A percentile compares a stretch with the other conserved stretches of the same genome.
These are phyloP conservation scores for Apus apus DNA, from an alignment of 2,113 vertebrate species.

Conservation along the genomic window DNA sequence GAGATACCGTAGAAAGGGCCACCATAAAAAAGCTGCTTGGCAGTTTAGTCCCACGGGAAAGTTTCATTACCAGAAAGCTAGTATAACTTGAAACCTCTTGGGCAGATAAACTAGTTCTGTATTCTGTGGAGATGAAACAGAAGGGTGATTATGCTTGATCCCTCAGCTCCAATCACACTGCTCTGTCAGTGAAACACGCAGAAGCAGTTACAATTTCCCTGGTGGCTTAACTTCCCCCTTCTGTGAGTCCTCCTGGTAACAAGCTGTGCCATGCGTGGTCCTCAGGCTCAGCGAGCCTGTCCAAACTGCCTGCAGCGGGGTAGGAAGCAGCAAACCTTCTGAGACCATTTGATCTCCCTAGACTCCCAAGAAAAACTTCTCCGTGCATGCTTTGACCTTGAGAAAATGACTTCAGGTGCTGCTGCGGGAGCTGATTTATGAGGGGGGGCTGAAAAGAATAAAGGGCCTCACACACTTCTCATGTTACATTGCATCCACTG, in stretches of 20 bases:
- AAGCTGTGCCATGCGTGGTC: neutral
- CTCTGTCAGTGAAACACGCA: neutral
- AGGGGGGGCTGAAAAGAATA: constrained; percentile 51
- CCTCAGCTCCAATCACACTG: neutral
- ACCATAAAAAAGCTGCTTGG: neutral
- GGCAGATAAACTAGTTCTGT: neutral
- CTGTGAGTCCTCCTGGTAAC: neutral
- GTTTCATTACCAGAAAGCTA: neutral
- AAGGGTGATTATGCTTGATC: neutral
- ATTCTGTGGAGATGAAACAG: constrained; percentile 26
- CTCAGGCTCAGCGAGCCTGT: neutral
- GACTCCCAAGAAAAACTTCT: constrained; percentile 13
- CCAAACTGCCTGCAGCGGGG: neutral
- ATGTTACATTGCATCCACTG: constrained; percentile 39
- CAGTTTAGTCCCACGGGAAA: neutral
- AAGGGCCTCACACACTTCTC: constrained; percentile 44
- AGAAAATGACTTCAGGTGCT: constrained; percentile 54
- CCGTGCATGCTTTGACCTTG: constrained; percentile 20
- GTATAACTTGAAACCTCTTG: neutral
- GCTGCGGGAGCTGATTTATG: constrained; percentile 54
- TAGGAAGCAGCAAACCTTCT: neutral
- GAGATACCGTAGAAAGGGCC: constrained; percentile 5
- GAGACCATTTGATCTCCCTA: constrained; percentile 12
- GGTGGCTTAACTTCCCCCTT: neutral
- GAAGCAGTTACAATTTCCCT: neutral